phyloP scores from a whole-genome alignment of 2,888 invertebrate species.

The Chrysolina haemoptera region DNA sequence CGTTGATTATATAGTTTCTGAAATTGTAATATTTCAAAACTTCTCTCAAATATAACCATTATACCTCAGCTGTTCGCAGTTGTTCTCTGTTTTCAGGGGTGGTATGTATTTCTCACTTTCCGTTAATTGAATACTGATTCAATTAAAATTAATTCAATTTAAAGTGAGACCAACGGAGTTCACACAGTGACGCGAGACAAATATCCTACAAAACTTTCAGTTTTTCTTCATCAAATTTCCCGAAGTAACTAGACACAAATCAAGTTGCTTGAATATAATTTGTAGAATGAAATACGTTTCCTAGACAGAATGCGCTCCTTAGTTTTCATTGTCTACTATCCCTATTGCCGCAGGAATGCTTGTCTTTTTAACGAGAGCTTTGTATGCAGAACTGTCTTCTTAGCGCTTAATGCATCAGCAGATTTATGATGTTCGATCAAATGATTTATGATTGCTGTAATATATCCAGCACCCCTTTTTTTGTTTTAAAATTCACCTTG shows the following conservation, averaged over 20 bases:
- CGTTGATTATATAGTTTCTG: too few species aligned
- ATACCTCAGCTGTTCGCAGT: too few species aligned
- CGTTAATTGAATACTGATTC: not conserved
- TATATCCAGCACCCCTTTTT: too few species aligned
- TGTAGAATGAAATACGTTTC: conserved; percentile 32
- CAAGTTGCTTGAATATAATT: conserved; percentile 36
- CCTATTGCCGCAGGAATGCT: conserved; percentile 52
- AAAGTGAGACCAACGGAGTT: not conserved
- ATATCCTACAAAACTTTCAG: not conserved
- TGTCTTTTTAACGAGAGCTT: conserved; percentile 45
- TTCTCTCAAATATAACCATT: too few species aligned
- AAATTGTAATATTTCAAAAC: too few species aligned
- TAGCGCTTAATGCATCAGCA: not conserved
- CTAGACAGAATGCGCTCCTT: conserved; percentile 27
- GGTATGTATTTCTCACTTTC: not conserved
- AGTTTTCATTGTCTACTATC: conserved; percentile 51
- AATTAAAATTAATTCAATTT: conserved; percentile 11
- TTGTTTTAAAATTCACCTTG: too few species aligned
- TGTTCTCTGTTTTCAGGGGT: too few species aligned
- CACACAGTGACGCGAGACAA: not conserved
- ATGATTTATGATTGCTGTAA: not conserved
- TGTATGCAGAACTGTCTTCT: conserved; percentile 3
- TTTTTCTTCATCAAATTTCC: conserved; percentile 32
- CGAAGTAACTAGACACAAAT: conserved; percentile 30
- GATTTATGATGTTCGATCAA: not conserved